These are phyloP conservation scores for Pseudolycoriella hygida DNA, from an alignment of 2,888 invertebrate species.

Conservation along the genomic window DNA sequence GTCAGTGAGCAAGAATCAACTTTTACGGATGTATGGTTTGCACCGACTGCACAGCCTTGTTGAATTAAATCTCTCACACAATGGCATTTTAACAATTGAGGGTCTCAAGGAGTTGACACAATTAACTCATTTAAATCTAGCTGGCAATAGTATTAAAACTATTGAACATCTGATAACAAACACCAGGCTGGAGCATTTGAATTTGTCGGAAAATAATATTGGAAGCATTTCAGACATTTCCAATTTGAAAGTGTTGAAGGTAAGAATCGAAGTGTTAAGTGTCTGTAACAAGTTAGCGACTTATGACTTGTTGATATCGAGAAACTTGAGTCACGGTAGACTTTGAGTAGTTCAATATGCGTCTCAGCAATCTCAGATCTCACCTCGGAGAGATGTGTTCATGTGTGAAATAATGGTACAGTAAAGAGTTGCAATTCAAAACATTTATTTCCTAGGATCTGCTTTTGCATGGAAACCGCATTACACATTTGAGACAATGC, in stretches of 20 bases:
- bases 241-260: slow-evolving; percentile 65
- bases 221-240: slow-evolving; percentile 71
- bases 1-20: slow-evolving; percentile 68
- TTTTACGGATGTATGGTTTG: slow-evolving; percentile 76
- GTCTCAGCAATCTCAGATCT: too few relatives aligned
- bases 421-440: too few relatives aligned
- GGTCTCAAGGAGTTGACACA: slow-evolving; percentile 70
- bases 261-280: slow-evolving; percentile 25
- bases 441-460: too few relatives aligned
- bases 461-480: slow-evolving; percentile 68
- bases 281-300: not conserved
- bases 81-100: slow-evolving; percentile 77
- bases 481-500: slow-evolving; percentile 63
- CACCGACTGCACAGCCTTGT: slow-evolving; percentile 62
- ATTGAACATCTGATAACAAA: slow-evolving; percentile 78
- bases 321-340: not conserved
- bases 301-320: not conserved
- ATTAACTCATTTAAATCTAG: slow-evolving; percentile 63
- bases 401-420: too few relatives aligned
- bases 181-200: slow-evolving; percentile 61
- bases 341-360: slow-evolving; percentile 2
- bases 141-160: slow-evolving; percentile 84
- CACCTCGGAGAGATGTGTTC: too few relatives aligned
- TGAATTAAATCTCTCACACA: slow-evolving; percentile 67
- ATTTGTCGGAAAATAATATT: slow-evolving; percentile 80